Percentiles rank a stretch among this genome's conserved stretches.
phyloP scores from a whole-genome alignment of 1,140 invertebrate genomes.

The Eubasilissa regina region DNA sequence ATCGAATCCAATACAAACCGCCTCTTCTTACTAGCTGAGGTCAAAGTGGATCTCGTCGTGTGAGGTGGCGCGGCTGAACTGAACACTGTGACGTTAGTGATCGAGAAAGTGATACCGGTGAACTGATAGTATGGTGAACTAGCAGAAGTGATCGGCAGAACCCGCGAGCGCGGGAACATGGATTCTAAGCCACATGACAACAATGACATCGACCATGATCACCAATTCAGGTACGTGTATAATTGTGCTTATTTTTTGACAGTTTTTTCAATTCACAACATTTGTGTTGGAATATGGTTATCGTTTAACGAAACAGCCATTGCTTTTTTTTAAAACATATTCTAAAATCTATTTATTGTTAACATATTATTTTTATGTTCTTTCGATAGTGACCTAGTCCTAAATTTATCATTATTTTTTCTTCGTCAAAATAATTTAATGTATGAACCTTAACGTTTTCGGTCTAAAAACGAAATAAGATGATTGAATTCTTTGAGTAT shows the following conservation, averaged over 20 bases:
- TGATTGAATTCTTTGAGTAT: too few species aligned
- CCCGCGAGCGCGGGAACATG: conserved; percentile 53
- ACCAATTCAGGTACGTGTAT: conserved; percentile 54
- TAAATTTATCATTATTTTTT: too few species aligned
- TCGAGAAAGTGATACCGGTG: neutral
- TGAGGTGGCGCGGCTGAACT: neutral
- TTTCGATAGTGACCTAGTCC: too few species aligned
- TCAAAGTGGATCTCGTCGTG: neutral
- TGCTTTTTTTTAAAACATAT: neutral
- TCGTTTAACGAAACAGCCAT: neutral
- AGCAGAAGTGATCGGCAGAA: conserved; percentile 12
- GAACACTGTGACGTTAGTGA: neutral
- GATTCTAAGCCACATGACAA: conserved; percentile 55
- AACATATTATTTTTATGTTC: too few species aligned
- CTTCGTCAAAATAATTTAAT: too few species aligned
- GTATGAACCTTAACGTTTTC: too few species aligned
- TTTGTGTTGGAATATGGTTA: neutral
- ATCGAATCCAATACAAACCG: neutral
- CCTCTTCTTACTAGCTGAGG: neutral
- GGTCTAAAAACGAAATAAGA: too few species aligned
- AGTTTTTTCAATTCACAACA: too few species aligned
- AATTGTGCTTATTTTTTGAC: too few species aligned
- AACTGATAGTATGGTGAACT: conserved; percentile 26
- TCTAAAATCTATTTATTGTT: too few species aligned
- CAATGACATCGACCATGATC: conserved; percentile 53